Conservation (phyloP, 2,113 vertebrate genomes). For the Merops nubicus region DNA sequence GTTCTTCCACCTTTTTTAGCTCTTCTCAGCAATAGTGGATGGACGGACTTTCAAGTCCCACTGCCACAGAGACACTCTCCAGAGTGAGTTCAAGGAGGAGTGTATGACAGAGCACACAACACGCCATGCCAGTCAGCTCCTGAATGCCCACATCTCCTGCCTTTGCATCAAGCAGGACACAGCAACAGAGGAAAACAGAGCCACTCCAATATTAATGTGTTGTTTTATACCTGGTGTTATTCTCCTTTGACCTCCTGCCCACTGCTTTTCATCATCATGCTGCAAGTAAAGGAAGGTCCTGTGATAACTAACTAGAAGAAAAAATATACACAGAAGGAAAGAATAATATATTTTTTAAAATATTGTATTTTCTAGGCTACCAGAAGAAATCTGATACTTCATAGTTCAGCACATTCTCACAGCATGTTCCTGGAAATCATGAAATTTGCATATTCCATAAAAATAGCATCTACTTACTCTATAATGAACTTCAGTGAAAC, state of each 20-base stretch:
- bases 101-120: neutral
- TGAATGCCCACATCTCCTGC: neutral
- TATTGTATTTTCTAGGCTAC: neutral
- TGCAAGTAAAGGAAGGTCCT: neutral
- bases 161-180: neutral
- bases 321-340: neutral
- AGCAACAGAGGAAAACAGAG: neutral
- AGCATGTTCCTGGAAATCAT: neutral
- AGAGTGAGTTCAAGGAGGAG: neutral
- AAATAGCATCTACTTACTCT: neutral
- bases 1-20: neutral
- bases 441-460: slow-evolving; percentile 1
- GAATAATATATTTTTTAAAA: neutral
- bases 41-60: neutral
- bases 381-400: neutral
- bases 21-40: neutral
- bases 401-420: neutral
- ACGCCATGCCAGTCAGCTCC: neutral
- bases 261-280: neutral
- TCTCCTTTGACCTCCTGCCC: neutral
- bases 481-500: neutral
- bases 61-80: neutral
- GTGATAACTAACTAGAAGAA: neutral
- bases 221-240: neutral
- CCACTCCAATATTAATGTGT: neutral